Evolutionary conservation across 2,888 invertebrate species (phyloP).

Genomic region (Drosophila greeni): DNA sequence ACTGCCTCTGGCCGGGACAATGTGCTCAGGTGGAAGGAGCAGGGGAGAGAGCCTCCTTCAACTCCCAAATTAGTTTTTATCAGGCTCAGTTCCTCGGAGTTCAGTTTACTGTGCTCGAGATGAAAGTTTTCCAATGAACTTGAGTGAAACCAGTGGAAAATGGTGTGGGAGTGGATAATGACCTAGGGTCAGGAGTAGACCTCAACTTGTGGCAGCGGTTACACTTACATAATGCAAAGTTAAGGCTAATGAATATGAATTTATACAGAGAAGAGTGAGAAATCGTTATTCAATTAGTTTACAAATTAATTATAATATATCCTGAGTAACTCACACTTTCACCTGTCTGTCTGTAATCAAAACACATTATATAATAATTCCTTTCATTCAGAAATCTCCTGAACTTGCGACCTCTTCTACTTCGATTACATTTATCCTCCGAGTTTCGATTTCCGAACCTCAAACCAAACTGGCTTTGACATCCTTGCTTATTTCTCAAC

Average conservation of each 20-base stretch:
- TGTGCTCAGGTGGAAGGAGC: slow-evolving; percentile 41
- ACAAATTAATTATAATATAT: background rate
- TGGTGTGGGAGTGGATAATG: slow-evolving; percentile 2
- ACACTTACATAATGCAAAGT: slow-evolving; percentile 26
- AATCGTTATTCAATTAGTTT: background rate
- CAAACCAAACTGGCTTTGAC: background rate
- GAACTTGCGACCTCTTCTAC: background rate
- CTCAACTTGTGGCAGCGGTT: background rate
- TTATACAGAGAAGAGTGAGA: too few relatives aligned
- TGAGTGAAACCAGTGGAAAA: slow-evolving; percentile 13
- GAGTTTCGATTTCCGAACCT: background rate
- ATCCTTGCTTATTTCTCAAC: slow-evolving; percentile 1
- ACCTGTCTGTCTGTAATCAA: background rate
- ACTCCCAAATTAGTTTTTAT: slow-evolving; percentile 58
- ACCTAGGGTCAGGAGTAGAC: slow-evolving; percentile 13
- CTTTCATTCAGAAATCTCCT: background rate
- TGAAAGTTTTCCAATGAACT: slow-evolving; percentile 48
- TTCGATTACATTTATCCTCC: background rate
- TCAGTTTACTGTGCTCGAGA: slow-evolving; percentile 12
- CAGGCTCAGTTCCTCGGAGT: slow-evolving; percentile 28
- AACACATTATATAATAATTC: background rate
- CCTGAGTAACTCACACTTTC: background rate
- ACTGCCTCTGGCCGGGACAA: slow-evolving; percentile 50
- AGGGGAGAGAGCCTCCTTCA: slow-evolving; percentile 24
- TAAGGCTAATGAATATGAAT: slow-evolving; percentile 27